Conservation (phyloP, 2,888 invertebrate species). For the Liopterus haemorrhoidalis region DNA sequence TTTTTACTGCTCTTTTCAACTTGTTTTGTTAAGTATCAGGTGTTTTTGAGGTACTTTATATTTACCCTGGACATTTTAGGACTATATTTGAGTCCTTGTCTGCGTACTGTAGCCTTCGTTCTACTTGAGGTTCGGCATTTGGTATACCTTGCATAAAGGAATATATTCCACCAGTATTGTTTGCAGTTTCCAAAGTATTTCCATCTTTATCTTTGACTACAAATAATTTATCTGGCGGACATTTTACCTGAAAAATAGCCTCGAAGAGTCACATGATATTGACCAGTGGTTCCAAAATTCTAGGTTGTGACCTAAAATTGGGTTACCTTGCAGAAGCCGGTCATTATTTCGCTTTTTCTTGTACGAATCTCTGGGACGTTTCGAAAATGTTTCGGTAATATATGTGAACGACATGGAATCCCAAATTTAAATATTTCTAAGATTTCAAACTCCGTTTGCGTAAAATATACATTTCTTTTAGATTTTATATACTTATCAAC, state of each 20-base stretch:
- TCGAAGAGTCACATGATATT: neutral
- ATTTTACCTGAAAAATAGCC: slow-evolving; percentile 41
- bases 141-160: slow-evolving; percentile 50
- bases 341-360: slow-evolving; percentile 52
- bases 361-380: slow-evolving; percentile 42
- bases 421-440: slow-evolving; percentile 49
- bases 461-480: neutral
- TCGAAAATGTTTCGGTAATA: slow-evolving; percentile 47
- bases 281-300: neutral
- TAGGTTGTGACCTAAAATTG: neutral
- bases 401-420: slow-evolving; percentile 54
- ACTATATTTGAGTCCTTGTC: slow-evolving; percentile 41
- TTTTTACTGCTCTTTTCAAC: too few species aligned
- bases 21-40: too few species aligned
- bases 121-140: slow-evolving; percentile 44
- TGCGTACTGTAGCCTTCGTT: slow-evolving; percentile 44
- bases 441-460: slow-evolving; percentile 36
- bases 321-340: slow-evolving; percentile 50
- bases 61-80: slow-evolving; percentile 51
- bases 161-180: slow-evolving; percentile 58
- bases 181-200: slow-evolving; percentile 51
- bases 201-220: slow-evolving; percentile 51
- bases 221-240: slow-evolving; percentile 47
- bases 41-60: too few species aligned
- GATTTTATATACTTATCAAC: too few species aligned